Evolutionary conservation across 2,113 vertebrate genomes (phyloP).

Genomic region (Mixornis gularis): DNA sequence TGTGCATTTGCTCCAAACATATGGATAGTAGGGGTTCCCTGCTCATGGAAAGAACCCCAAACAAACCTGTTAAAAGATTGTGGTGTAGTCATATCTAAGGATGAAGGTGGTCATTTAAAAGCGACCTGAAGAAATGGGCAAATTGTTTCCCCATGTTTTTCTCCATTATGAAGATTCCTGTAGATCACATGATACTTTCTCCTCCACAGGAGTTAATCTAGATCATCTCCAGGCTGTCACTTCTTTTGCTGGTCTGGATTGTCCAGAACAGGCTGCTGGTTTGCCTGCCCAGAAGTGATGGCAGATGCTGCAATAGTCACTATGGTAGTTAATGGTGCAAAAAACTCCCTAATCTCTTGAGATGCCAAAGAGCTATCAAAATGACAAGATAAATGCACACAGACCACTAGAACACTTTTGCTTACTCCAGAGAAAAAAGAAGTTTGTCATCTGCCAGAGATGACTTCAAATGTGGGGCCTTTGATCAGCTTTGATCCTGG

Average conservation of each 20-base stretch:
- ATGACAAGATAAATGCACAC: not conserved
- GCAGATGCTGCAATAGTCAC: not conserved
- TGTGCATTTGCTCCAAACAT: not conserved
- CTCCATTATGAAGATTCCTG: not conserved
- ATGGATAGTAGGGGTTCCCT: not conserved
- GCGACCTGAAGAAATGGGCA: not conserved
- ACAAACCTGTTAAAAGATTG: not conserved
- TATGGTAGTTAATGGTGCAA: not conserved
- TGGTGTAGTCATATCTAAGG: not conserved
- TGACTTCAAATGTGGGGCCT: not conserved
- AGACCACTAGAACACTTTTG: not conserved
- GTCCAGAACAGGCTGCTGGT: not conserved
- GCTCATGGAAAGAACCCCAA: not conserved
- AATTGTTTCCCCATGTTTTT: not conserved
- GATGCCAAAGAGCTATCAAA: not conserved
- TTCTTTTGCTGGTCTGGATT: not conserved
- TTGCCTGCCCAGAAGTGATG: not conserved
- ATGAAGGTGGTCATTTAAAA: not conserved
- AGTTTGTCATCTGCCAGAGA: not conserved
- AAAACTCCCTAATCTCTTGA: not conserved
- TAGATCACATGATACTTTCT: not conserved
- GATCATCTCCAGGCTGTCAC: not conserved
- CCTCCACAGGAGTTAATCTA: not conserved
- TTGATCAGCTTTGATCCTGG: slow-evolving; percentile 16
- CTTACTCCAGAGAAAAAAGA: not conserved